Base-by-base conservation (phyloP, 2,797 vertebrate genomes). In the Mustela erminea region DNA sequence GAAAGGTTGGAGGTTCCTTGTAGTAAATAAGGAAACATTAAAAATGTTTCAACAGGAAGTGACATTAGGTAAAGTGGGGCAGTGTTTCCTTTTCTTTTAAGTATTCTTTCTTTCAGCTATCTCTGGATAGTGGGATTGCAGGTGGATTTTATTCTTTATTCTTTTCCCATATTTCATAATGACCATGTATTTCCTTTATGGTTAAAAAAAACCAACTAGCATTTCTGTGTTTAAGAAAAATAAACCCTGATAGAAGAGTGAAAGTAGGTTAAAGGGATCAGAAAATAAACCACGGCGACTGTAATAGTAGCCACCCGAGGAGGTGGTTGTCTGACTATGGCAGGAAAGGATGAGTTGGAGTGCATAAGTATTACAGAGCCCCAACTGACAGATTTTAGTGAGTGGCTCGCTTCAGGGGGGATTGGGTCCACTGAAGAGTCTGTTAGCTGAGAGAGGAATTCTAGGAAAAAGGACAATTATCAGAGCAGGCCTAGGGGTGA, bases 101-200 rank as follows among this genome's bases (percentile, higher is more conserved):
- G 14, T 27, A 9, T 72, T 64, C 56, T 90, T 41, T 5, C 29
- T 83, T 90, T 80, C 49, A 87, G 21, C 23, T 46, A 0, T 80
- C 25, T 75, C 29, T 58, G 38, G 7, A 7, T 54, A 5, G 7
- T 70, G 7, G 29, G 25, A 60, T 80, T 25, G 11, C 13, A 90
- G 25, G 38, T 87, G 41, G 8, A 46, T 78, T 94, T 82, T 90
- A 18, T 82, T 86, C 74, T 83, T 86, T 46, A 35, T 87, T 96
- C 38, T 89, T 89, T 89, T 43, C 18, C 74, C 15, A 18, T 81
- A 88, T 72, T 88, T 77, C 8, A 88, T 75, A 91, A 77, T 88
- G 27, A 74, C 32, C 4, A 46, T 54, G 15, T 13, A 58, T 70
- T 92, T 83, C 35, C 77, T 77, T 35, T 64, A 70, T 43, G 54